phyloP scores from a whole-genome alignment of 2,113 vertebrate species.

The Macquaria australasica region DNA sequence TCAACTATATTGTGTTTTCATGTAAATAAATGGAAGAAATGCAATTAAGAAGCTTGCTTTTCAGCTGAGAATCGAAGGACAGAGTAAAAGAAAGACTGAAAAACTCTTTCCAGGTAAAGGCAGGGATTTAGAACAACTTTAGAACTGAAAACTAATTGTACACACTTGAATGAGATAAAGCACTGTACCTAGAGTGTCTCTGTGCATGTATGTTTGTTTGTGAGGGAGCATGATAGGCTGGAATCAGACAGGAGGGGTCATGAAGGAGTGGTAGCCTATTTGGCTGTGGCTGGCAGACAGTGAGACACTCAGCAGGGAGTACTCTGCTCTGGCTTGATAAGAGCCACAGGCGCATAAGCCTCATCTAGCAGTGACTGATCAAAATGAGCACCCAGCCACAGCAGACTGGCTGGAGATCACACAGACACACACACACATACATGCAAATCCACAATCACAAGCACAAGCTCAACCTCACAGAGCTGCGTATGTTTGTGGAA shows the following conservation, averaged over 20 bases:
- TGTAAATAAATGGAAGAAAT: neutral
- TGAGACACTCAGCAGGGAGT: conserved; percentile 81
- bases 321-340: conserved; percentile 86
- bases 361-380: conserved; percentile 66
- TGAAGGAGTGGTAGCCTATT: conserved; percentile 65
- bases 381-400: conserved; percentile 59
- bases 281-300: conserved; percentile 75
- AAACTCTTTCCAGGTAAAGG: neutral
- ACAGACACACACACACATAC: conserved; percentile 29
- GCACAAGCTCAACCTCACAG: conserved; percentile 2
- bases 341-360: conserved; percentile 76
- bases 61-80: neutral
- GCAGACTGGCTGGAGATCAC: conserved; percentile 42
- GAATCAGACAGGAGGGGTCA: conserved; percentile 49
- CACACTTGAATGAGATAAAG: neutral
- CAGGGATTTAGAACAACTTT: neutral
- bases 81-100: neutral
- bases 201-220: conserved; percentile 24
- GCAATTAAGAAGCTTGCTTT: neutral
- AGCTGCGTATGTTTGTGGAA: conserved; percentile 9
- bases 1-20: neutral
- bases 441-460: conserved; percentile 17
- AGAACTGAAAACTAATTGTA: neutral
- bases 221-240: conserved; percentile 14
- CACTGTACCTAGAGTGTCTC: conserved; percentile 2